Percentiles rank a stretch among this genome's conserved stretches.
Evolutionary conservation across 2,888 invertebrate genomes (phyloP).

Genomic region (Dendrolimus pini): DNA sequence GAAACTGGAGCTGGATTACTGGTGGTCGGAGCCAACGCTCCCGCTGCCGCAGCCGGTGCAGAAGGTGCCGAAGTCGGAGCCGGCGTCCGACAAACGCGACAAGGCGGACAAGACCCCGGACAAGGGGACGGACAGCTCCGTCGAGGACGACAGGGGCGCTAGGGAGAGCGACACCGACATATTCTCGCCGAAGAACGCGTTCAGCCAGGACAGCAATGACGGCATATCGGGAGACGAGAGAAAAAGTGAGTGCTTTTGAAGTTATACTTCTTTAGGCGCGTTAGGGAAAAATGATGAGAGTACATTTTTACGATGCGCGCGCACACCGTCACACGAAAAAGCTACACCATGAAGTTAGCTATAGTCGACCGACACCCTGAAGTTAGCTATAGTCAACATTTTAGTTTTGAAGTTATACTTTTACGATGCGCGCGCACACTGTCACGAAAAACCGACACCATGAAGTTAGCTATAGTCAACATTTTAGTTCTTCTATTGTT

Average conservation of each 20-base stretch:
- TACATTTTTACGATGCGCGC: no score
- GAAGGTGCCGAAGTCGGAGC: constrained; percentile 21
- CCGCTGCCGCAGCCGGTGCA: constrained; percentile 41
- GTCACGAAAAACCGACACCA: no score
- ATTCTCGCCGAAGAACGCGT: constrained; percentile 57
- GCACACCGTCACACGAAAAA: no score
- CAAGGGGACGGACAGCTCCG: constrained; percentile 35
- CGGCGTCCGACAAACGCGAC: constrained; percentile 15
- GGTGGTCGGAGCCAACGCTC: constrained; percentile 80
- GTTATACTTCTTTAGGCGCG: no score
- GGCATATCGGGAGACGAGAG: constrained; percentile 65
- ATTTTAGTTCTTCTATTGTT: no score
- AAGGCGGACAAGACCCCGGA: constrained; percentile 37
- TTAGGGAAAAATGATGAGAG: no score
- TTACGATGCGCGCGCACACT: no score
- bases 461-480: no score
- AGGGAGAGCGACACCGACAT: constrained; percentile 52
- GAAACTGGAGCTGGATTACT: constrained; percentile 86
- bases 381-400: no score
- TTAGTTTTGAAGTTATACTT: no score
- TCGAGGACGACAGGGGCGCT: constrained; percentile 44
- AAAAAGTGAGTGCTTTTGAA: constrained; percentile 56
- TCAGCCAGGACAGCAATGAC: constrained; percentile 65
- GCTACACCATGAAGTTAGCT: no score
- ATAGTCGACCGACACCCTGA: no score